A percentile compares a stretch with the other conserved stretches of the same genome.
Evolutionary conservation across 2,888 invertebrate species (phyloP).

Genomic region (Lasioglossum zephyrum): DNA sequence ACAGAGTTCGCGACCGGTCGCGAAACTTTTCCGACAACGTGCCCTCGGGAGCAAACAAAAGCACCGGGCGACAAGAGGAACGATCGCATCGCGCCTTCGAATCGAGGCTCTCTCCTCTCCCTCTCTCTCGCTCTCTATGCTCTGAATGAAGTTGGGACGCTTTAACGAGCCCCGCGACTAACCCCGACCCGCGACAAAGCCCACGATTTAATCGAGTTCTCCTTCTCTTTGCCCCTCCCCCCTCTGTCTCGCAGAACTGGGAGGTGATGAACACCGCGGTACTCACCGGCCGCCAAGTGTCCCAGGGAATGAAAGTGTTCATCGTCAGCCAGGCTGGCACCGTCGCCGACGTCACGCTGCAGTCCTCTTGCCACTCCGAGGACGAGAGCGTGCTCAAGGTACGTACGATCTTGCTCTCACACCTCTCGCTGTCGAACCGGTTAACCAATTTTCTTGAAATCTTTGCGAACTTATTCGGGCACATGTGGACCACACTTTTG

Average conservation of each 20-base stretch:
- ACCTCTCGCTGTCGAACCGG: neutral
- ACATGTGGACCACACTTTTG: neutral
- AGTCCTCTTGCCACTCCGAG: constrained; percentile 97
- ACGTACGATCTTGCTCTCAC: constrained; percentile 73
- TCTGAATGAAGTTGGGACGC: constrained; percentile 31
- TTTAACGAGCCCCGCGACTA: constrained; percentile 26
- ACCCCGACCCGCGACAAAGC: constrained; percentile 21
- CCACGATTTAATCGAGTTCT: constrained; percentile 50
- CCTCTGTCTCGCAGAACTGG: constrained; percentile 89
- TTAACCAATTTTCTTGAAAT: neutral
- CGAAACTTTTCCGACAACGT: constrained; percentile 53
- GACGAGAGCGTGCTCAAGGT: constrained; percentile 99
- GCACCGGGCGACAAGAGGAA: constrained; percentile 19
- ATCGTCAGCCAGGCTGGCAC: constrained; percentile 97
- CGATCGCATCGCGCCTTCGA: constrained; percentile 39
- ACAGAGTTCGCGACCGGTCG: constrained; percentile 21
- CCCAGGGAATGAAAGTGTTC: constrained; percentile 97
- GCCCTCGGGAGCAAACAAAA: constrained; percentile 41
- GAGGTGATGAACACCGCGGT: constrained; percentile 98
- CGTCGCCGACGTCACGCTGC: constrained; percentile 97
- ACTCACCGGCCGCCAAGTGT: constrained; percentile 96
- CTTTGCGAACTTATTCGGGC: neutral
- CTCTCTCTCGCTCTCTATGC: neutral
- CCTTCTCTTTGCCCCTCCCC: neutral
- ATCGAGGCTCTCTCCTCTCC: constrained; percentile 18